Evolutionary conservation across 2,888 invertebrate genomes (phyloP).

Genomic region (Gastrophysa polygoni): DNA sequence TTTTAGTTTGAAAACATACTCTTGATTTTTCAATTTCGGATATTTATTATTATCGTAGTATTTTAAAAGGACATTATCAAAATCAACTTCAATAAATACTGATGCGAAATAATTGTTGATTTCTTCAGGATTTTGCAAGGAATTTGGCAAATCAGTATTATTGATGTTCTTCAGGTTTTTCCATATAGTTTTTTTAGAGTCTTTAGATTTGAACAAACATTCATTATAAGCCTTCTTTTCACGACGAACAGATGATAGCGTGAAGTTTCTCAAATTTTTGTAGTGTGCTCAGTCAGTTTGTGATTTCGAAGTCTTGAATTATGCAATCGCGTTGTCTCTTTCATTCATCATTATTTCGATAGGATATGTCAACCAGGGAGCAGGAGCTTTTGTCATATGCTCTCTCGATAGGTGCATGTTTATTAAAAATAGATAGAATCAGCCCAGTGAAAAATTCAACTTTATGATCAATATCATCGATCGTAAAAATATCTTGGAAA

Average conservation of each 20-base stretch:
- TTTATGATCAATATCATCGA: no score
- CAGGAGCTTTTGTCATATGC: no score
- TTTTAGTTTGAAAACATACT: background rate
- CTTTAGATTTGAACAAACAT: background rate
- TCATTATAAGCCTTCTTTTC: no score
- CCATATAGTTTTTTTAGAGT: background rate
- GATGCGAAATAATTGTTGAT: background rate
- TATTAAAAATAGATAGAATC: slow-evolving; percentile 13
- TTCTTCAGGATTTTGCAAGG: no score
- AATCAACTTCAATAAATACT: background rate
- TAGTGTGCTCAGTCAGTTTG: background rate
- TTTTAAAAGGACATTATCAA: background rate
- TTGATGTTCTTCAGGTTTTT: no score
- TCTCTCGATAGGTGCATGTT: slow-evolving; percentile 12
- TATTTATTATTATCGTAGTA: background rate
- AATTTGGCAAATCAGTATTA: no score
- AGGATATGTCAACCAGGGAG: slow-evolving; percentile 15
- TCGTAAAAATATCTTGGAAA: no score
- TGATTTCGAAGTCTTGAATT: slow-evolving; percentile 8
- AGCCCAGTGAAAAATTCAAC: slow-evolving; percentile 2
- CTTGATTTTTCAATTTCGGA: slow-evolving; percentile 1
- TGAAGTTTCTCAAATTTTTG: no score
- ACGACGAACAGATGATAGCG: no score
- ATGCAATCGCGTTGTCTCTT: slow-evolving; percentile 5
- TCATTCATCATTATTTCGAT: slow-evolving; percentile 12